Conservation (phyloP, 2,797 vertebrate species). For the Eupleurogrammus muticus region DNA sequence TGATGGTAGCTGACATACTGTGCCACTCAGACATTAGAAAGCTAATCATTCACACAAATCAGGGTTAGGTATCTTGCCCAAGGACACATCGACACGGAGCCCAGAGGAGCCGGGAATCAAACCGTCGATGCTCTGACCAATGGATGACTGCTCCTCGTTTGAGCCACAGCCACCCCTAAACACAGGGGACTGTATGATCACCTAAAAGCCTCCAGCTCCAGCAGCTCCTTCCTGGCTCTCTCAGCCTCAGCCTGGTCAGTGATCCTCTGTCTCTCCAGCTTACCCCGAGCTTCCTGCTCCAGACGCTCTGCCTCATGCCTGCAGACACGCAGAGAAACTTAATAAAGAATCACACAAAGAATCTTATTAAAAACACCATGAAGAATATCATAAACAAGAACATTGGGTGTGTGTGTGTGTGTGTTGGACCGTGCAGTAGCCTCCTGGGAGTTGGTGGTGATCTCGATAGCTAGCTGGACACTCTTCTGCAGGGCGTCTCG, state of each 20-base stretch:
- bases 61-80: too few species aligned
- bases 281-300: constrained; percentile 91
- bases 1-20: too few species aligned
- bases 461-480: constrained; percentile 94
- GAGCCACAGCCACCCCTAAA: too few species aligned
- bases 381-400: too few species aligned
- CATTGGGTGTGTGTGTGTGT: not conserved
- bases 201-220: constrained; percentile 93
- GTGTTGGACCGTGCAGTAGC: constrained; percentile 86
- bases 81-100: too few species aligned
- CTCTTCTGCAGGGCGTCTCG: constrained; percentile 92
- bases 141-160: too few species aligned
- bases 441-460: constrained; percentile 96
- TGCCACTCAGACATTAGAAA: too few species aligned
- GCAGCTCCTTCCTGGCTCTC: constrained; percentile 87
- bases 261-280: constrained; percentile 91
- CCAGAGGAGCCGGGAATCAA: too few species aligned
- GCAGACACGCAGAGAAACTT: constrained; percentile 4
- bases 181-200: constrained; percentile 44
- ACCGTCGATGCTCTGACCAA: too few species aligned
- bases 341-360: not conserved
- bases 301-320: constrained; percentile 93
- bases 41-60: too few species aligned
- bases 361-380: too few species aligned
- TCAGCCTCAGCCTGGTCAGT: constrained; percentile 91